Percentiles rank a stretch among this genome's conserved stretches.
phyloP scores from a whole-genome alignment of 1,140 invertebrate genomes.

The Pissodes strobi region DNA sequence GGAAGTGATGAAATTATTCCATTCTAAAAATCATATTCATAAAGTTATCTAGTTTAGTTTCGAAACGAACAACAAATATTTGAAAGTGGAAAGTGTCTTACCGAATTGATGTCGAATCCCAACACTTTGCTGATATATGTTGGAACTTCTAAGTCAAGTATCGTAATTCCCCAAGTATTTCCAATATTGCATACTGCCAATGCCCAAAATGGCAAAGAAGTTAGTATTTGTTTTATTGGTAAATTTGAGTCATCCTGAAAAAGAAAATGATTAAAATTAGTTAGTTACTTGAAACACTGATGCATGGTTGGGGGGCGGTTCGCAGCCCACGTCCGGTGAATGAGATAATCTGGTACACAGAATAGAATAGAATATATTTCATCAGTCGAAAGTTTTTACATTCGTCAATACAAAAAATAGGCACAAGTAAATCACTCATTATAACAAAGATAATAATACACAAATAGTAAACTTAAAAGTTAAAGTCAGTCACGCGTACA shows the following conservation, averaged over 20 bases:
- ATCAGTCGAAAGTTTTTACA: too few species aligned
- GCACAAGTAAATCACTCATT: too few species aligned
- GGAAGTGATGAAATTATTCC: conserved; percentile 77
- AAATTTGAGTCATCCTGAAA: conserved; percentile 20
- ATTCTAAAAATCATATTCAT: conserved; percentile 64
- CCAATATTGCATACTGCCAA: conserved; percentile 73
- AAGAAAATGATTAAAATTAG: background rate
- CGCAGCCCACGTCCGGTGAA: too few species aligned
- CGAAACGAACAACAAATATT: background rate
- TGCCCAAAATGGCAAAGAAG: conserved; percentile 33
- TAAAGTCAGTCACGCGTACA: too few species aligned
- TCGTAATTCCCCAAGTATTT: conserved; percentile 93
- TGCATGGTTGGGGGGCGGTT: too few species aligned
- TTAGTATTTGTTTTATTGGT: conserved; percentile 33
- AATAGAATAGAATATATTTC: too few species aligned
- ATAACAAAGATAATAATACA: too few species aligned
- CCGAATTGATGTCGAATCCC: conserved; percentile 64
- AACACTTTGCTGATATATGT: conserved; percentile 86
- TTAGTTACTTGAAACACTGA: too few species aligned
- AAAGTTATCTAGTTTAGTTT: background rate
- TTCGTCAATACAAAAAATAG: too few species aligned
- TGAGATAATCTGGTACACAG: too few species aligned
- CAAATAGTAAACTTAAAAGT: too few species aligned
- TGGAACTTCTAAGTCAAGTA: conserved; percentile 87
- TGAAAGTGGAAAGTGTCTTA: conserved; percentile 54